phyloP scores from a whole-genome alignment of 2,888 invertebrate species.

The Deilephila porcellus region DNA sequence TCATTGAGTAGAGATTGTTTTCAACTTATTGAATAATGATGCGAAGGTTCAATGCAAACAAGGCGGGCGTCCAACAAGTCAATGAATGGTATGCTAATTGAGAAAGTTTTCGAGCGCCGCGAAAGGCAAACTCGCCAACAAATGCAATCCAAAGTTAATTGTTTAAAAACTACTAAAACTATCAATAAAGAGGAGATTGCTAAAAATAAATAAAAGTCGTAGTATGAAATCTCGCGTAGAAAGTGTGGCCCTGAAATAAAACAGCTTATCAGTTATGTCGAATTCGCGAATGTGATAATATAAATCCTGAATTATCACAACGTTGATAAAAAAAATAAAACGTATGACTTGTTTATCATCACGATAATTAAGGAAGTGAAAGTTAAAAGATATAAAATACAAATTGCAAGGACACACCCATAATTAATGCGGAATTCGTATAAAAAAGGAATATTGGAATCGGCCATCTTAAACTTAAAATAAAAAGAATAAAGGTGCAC shows the following conservation, averaged over 20 bases:
- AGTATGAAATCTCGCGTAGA: background rate
- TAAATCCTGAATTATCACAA: background rate
- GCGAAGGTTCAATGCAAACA: background rate
- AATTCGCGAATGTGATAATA: background rate
- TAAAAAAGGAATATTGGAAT: too few species aligned
- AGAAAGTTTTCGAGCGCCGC: conserved; percentile 2
- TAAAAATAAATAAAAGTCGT: too few species aligned
- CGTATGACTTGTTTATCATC: background rate
- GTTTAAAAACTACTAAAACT: background rate
- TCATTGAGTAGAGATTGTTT: background rate
- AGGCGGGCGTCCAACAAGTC: background rate
- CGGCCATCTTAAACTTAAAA: too few species aligned
- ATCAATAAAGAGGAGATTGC: background rate
- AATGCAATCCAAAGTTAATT: background rate
- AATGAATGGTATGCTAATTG: background rate
- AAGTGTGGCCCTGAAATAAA: background rate
- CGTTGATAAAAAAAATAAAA: background rate
- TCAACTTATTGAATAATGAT: background rate
- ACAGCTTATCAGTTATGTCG: background rate
- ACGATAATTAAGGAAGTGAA: conserved; percentile 2
- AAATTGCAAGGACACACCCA: background rate
- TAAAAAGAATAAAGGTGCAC: too few species aligned
- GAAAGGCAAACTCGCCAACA: background rate
- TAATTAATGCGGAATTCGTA: background rate
- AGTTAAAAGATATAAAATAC: background rate